These are phyloP conservation scores for Rhogogaster chlorosoma DNA, from an alignment of 2,888 invertebrate genomes.

Conservation along the genomic window DNA sequence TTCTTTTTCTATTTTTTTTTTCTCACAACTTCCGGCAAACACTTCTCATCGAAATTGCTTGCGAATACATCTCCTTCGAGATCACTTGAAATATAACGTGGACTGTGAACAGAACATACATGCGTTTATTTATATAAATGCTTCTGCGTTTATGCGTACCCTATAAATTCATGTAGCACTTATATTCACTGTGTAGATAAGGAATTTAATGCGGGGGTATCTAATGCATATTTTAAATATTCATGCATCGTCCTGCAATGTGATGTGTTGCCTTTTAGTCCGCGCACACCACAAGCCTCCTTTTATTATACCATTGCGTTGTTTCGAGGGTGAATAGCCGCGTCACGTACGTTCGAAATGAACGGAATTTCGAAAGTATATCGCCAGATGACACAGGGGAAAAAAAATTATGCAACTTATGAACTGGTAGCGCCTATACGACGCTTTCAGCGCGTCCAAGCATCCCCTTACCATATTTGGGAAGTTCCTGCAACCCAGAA, in stretches of 20 bases:
- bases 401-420: slow-evolving; percentile 40
- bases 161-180: slow-evolving; percentile 20
- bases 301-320: slow-evolving; percentile 28
- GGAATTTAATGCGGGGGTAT: neutral
- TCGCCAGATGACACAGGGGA: neutral
- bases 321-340: neutral
- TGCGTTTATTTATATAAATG: neutral
- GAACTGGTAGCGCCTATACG: neutral
- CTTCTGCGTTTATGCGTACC: neutral
- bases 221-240: slow-evolving; percentile 34
- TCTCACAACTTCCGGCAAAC: neutral
- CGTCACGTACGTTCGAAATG: slow-evolving; percentile 5
- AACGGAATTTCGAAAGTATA: neutral
- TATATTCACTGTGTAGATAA: neutral
- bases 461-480: neutral
- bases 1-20: neutral
- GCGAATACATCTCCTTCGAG: neutral
- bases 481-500: neutral
- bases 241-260: slow-evolving; percentile 1
- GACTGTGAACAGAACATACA: neutral
- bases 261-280: neutral
- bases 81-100: neutral
- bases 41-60: neutral
- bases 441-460: neutral
- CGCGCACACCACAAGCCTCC: neutral